These are phyloP conservation scores for Temnothorax nylanderi DNA, from an alignment of 1,140 invertebrate genomes.

Conservation along the genomic window DNA sequence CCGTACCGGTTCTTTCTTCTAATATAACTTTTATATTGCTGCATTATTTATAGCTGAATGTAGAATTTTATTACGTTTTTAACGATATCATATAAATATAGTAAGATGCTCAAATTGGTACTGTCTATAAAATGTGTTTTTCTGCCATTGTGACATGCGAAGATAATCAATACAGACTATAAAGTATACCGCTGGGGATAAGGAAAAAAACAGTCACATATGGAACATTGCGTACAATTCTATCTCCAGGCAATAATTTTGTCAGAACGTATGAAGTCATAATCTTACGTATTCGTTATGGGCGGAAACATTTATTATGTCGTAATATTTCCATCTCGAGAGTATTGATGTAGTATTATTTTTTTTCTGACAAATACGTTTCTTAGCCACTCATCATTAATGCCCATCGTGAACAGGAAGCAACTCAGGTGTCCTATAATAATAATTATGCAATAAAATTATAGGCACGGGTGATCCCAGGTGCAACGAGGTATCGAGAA, in stretches of 20 bases:
- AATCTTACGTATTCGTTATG: neutral
- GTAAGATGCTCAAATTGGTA: neutral
- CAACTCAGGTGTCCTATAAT: neutral
- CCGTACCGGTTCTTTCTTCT: neutral
- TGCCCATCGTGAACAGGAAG: neutral
- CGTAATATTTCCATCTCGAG: neutral
- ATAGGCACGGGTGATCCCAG: conserved; percentile 31
- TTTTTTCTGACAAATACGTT: neutral
- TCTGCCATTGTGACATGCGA: neutral
- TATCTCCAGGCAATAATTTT: neutral
- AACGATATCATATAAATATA: neutral
- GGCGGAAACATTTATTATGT: neutral
- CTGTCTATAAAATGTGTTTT: neutral
- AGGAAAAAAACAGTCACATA: neutral
- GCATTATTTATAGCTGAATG: neutral
- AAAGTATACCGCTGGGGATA: neutral
- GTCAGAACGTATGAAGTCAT: neutral
- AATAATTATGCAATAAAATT: conserved; percentile 40
- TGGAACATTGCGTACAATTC: neutral
- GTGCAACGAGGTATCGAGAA: conserved; percentile 10
- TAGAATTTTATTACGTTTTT: neutral
- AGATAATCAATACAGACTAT: neutral
- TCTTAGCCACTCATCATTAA: neutral
- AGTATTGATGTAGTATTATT: neutral
- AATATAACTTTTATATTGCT: neutral